A percentile compares a stretch with the other conserved stretches of the same genome.
Evolutionary conservation across 2,113 vertebrate genomes (phyloP).

Genomic region (Tetraodon nigroviridis): DNA sequence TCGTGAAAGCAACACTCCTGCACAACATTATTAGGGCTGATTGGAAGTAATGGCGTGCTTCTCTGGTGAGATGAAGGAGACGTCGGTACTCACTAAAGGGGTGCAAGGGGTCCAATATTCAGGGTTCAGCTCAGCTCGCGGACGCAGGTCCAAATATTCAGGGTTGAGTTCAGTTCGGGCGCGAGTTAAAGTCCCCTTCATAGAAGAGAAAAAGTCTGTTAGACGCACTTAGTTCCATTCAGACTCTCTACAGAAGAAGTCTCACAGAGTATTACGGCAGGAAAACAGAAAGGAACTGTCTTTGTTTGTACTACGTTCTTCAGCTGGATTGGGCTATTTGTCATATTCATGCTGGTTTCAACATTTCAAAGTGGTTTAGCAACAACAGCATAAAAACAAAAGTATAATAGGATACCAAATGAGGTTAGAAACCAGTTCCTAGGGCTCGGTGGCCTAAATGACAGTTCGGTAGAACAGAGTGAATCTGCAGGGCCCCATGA

Average conservation of each 20-base stretch:
- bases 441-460: conserved; percentile 47
- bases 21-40: conserved; percentile 15
- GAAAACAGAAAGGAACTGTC: neutral
- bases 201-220: conserved; percentile 53
- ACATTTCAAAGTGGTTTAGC: conserved; percentile 7
- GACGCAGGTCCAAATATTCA: conserved; percentile 81
- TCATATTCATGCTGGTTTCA: neutral
- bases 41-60: conserved; percentile 34
- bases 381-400: conserved; percentile 15
- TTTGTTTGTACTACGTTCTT: no score
- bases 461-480: conserved; percentile 59
- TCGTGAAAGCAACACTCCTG: neutral
- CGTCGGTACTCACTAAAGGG: conserved; percentile 77
- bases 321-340: no score
- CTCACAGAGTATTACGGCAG: neutral
- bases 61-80: conserved; percentile 40
- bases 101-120: conserved; percentile 83
- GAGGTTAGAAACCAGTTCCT: conserved; percentile 40
- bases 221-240: conserved; percentile 33
- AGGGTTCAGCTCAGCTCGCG: conserved; percentile 78
- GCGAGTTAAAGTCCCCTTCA: conserved; percentile 78
- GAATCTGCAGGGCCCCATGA: conserved; percentile 59
- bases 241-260: neutral
- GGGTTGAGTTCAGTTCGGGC: conserved; percentile 81
- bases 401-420: conserved; percentile 21